Conservation (phyloP, 2,888 invertebrate species). For the Adelphocoris suturalis region DNA sequence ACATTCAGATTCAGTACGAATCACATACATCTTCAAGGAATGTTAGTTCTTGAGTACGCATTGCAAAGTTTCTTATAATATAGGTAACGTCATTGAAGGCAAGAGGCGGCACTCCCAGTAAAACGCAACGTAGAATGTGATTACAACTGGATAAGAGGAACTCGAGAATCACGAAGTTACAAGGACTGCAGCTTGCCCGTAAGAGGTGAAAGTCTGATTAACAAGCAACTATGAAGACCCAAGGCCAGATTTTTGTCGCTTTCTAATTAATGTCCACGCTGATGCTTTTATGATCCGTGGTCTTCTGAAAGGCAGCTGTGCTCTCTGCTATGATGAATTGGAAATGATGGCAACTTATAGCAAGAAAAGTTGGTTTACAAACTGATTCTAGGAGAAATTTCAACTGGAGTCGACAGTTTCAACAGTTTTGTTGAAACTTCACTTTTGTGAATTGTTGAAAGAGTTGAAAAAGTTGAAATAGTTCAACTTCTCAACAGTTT, state of each 20-base stretch:
- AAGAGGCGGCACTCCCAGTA: conserved; percentile 9
- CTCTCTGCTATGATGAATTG: not conserved
- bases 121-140: conserved; percentile 23
- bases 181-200: conserved; percentile 33
- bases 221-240: conserved; percentile 23
- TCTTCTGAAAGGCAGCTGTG: not conserved
- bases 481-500: too few relatives aligned
- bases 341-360: not conserved
- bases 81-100: not conserved
- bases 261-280: conserved; percentile 34
- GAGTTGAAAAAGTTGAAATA: too few relatives aligned
- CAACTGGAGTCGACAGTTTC: too few relatives aligned
- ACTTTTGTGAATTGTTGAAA: too few relatives aligned
- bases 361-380: not conserved
- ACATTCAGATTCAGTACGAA: too few relatives aligned
- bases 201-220: conserved; percentile 37
- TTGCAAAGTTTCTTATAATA: conserved; percentile 15
- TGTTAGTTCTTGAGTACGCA: not conserved
- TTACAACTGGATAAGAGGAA: conserved; percentile 22
- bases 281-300: conserved; percentile 10
- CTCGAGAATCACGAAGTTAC: conserved; percentile 46
- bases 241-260: conserved; percentile 54
- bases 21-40: not conserved
- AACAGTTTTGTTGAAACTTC: too few relatives aligned
- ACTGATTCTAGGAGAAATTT: too few relatives aligned